Conservation (phyloP, 2,797 vertebrate species). For the Phoeniculus purpureus region DNA sequence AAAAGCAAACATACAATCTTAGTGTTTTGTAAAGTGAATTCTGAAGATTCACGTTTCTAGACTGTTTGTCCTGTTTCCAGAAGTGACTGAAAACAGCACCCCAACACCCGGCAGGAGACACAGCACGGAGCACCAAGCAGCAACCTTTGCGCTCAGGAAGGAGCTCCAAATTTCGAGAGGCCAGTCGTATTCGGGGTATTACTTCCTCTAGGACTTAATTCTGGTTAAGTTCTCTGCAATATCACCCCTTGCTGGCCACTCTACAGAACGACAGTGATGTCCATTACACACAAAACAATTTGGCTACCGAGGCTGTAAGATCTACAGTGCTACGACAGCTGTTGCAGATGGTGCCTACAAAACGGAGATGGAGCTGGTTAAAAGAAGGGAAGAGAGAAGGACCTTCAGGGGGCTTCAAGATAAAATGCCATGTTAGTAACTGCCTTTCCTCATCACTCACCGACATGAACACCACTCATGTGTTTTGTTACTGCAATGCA, state of each 20-base stretch:
- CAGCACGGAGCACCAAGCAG: background rate
- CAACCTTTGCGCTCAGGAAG: background rate
- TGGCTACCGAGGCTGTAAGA: background rate
- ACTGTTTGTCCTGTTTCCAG: background rate
- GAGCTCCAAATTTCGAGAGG: slow-evolving; percentile 27
- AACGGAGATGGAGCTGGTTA: background rate
- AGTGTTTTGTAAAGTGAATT: slow-evolving; percentile 28
- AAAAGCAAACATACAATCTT: slow-evolving; percentile 56
- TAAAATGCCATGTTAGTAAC: background rate
- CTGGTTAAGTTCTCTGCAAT: slow-evolving; percentile 66
- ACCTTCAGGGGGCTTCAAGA: background rate
- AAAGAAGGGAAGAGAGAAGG: background rate
- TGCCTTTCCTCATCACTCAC: background rate
- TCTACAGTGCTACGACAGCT: background rate
- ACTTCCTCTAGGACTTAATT: background rate
- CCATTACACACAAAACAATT: background rate
- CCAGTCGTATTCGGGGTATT: background rate
- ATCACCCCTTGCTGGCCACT: slow-evolving; percentile 69
- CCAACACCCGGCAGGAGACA: background rate
- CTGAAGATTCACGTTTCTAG: slow-evolving; percentile 13
- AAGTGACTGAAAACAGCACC: background rate
- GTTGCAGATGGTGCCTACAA: background rate
- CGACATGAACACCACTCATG: background rate
- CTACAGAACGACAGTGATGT: slow-evolving; percentile 44
- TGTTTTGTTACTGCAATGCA: slow-evolving; percentile 18